Conservation (phyloP, 2,797 vertebrate species). For the Artibeus jamaicensis region DNA sequence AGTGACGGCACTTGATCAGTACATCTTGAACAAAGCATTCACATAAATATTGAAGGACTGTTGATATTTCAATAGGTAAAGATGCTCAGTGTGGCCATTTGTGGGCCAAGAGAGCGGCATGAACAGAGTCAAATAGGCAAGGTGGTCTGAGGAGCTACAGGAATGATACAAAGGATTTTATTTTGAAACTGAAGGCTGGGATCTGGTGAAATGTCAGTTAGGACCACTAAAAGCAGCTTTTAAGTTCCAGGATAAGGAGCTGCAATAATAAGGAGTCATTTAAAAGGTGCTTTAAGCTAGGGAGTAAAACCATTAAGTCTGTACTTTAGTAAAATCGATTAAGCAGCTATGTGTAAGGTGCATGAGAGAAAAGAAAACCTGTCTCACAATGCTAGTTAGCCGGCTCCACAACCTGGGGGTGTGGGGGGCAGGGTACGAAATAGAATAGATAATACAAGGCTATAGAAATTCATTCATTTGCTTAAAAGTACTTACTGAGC, state of each 20-base stretch:
- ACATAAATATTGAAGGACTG: not conserved
- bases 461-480: not conserved
- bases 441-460: not conserved
- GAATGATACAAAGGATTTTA: not conserved
- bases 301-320: not conserved
- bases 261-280: not conserved
- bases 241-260: not conserved
- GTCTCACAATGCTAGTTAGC: not conserved
- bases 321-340: not conserved
- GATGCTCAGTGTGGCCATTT: not conserved
- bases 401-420: not conserved
- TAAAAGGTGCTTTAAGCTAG: not conserved
- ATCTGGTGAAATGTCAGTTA: not conserved
- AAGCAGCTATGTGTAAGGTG: not conserved
- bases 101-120: not conserved
- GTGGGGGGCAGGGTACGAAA: not conserved
- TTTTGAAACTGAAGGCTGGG: not conserved
- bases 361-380: not conserved
- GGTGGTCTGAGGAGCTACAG: not conserved
- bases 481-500: constrained; percentile 16
- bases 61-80: not conserved
- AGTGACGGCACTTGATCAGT: not conserved
- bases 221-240: not conserved
- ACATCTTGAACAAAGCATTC: not conserved
- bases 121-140: not conserved